Base-by-base conservation (phyloP, 37 sponge, comb jelly and placozoan genomes). In the Chondrilla cf. caribensis region DNA sequence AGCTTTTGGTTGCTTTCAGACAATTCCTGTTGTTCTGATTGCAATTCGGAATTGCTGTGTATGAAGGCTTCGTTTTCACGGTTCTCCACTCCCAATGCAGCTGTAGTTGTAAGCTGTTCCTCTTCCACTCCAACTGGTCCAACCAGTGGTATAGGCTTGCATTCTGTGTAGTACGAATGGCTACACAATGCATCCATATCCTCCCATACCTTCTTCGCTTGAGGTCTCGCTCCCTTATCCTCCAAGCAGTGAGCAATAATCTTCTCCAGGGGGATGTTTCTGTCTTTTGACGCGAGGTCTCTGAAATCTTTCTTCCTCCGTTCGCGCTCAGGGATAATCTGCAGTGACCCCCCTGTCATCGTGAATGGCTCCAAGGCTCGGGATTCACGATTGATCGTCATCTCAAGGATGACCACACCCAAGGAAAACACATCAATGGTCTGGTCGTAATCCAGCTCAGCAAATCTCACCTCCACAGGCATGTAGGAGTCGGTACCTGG, bases 401-500 rank as follows among this genome's bases (percentile, higher is more conserved):
- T 77, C 44, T 90, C 94, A 18, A 94, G 67, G 24, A 89, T 57
- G 33, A 85, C 72, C 0, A 94, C 89, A 31, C 91, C 94, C 29
- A 86, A 62, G 0, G 90, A 82, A 55, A 89, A 94, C 0, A 90
- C 47, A 77, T 94, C 94, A 32, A 89, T 70, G 21, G 19, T 66
- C 29, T 79, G 54, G 76, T 70, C 37, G 47, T 84, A 87, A 3
- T 67, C 38, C 28, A 26, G 38, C 4, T 58, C 68, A 37, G 41
- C 80, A 1, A 86, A 32, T 24, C 66, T 77, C 43, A 84, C 84
- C 54, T 93, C 94, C 17, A 87, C 85, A 14, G 94, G 86, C 87
- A 89, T 89, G 81, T 89, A 93, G 0, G 70, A 57, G 6, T 87
- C 90, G 15, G 90, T 93, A 8, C 90, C 90, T 24, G 87, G 94